Evolutionary conservation across 2,797 vertebrate species (phyloP), one percentile per base, ranked within the genome.

Genomic region (Falco rusticolus): DNA sequence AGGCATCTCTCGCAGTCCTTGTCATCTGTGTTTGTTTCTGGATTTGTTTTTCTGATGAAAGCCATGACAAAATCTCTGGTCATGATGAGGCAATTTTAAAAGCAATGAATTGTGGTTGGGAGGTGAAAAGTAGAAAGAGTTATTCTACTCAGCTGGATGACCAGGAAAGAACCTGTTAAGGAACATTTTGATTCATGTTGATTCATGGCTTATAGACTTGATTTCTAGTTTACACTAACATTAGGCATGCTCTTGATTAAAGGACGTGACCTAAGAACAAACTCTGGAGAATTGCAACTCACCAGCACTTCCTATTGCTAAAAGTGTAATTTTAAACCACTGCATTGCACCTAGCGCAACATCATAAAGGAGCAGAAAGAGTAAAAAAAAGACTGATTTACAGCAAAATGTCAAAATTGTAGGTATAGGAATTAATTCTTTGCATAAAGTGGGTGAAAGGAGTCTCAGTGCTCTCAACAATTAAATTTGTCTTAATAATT

Each of bases 401-500:
- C 53, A 64, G 47, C 65, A 37, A 94, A 94, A 96, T 87, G 89
- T 45, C 29, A 41, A 71, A 71, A 71, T 29, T 34, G 89, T 87
- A 95, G 89, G 80, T 95, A 89, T 56, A 97, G 94, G 94, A 97
- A 95, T 90, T 93, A 53, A 4, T 68, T 93, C 87, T 97, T 97
- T 96, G 90, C 95, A 92, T 95, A 92, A 96, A 96, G 80, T 77
- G 87, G 39, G 34, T 95, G 57, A 89, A 96, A 97, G 79, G 93
- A 96, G 78, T 70, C 81, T 75, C 21, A 33, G 77, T 91, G 47
- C 90, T 96, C 94, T 96, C 95, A 97, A 92, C 93, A 97, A 94
- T 96, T 39, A 89, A 89, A 97, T 97, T 97, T 31, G n/a, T 97
- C 95, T 96, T 90, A 91, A 96, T 95, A 96, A 96, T 96, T 90